These are phyloP conservation scores for Echinops telfairi DNA, from an alignment of 2,113 vertebrate species.

Conservation along the genomic window DNA sequence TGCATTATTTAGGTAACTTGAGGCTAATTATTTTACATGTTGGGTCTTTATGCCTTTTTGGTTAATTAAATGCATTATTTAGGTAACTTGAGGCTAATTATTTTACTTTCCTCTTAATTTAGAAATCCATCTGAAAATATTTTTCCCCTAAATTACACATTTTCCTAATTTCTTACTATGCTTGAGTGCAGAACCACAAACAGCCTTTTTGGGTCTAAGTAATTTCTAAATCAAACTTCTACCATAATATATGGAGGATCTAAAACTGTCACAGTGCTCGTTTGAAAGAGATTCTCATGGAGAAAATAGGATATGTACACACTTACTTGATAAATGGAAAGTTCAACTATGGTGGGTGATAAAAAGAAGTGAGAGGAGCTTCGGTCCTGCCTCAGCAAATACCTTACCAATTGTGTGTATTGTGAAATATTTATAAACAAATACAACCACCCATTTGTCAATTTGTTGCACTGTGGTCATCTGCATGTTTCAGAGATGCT, in stretches of 20 bases:
- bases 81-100: not conserved
- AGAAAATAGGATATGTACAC: not conserved
- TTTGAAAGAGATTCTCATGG: not conserved
- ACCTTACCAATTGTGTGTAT: not conserved
- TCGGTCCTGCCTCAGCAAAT: not conserved
- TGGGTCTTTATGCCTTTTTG: not conserved
- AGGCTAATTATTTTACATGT: not conserved
- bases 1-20: not conserved
- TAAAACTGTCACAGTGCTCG: not conserved
- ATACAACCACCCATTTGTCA: not conserved
- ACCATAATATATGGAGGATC: not conserved
- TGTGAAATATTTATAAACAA: not conserved
- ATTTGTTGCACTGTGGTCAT: too few relatives aligned
- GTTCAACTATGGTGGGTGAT: not conserved
- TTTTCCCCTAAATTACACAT: not conserved
- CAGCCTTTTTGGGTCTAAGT: not conserved
- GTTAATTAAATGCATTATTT: not conserved
- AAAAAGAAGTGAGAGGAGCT: not conserved
- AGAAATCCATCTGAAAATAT: not conserved
- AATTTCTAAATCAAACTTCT: not conserved
- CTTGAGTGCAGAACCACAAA: not conserved
- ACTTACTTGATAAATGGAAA: not conserved
- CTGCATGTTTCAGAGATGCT: too few relatives aligned
- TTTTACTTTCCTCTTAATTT: constrained; percentile 19
- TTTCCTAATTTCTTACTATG: not conserved